A percentile compares a stretch with the other conserved stretches of the same genome.
Conservation (phyloP, 2,113 vertebrate species). For the Crotalus horridus region DNA sequence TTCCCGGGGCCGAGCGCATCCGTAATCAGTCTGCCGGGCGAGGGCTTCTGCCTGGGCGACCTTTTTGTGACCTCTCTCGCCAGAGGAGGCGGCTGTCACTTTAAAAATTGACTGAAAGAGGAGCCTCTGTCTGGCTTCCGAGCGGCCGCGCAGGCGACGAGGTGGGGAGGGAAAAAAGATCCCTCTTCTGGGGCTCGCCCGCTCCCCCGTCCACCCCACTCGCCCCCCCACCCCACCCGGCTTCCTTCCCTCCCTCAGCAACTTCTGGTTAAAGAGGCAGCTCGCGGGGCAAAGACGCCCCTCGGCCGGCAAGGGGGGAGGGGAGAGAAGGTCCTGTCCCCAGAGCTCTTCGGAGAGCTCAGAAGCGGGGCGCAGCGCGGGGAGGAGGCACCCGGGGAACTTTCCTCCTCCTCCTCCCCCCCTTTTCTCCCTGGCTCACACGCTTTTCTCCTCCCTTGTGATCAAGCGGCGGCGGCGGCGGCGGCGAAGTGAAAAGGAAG, state of each 20-base stretch:
- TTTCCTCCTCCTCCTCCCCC: no score
- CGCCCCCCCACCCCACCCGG: not conserved
- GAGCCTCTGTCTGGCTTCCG: constrained; percentile 76
- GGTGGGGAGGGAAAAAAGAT: constrained; percentile 55
- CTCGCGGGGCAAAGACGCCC: constrained; percentile 62
- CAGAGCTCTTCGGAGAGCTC: constrained; percentile 9
- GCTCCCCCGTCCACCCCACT: not conserved
- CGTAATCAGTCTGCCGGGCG: constrained; percentile 66
- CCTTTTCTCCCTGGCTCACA: not conserved
- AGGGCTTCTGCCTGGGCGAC: constrained; percentile 78
- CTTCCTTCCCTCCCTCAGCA: constrained; percentile 22
- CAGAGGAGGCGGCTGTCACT: constrained; percentile 84
- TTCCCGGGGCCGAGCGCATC: constrained; percentile 64
- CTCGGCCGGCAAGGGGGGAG: constrained; percentile 39
- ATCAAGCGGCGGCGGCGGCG: not conserved
- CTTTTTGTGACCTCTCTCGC: constrained; percentile 85
- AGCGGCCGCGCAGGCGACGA: constrained; percentile 35
- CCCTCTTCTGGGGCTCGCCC: constrained; percentile 21
- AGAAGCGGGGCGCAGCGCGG: not conserved
- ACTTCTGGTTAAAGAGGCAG: constrained; percentile 71
- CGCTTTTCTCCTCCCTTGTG: not conserved
- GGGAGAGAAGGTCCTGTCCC: constrained; percentile 25
- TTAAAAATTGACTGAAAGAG: constrained; percentile 80
- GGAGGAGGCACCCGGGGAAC: constrained; percentile 6
- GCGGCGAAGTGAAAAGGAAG: constrained; percentile 7